Evolutionary conservation across 2,888 invertebrate genomes (phyloP), one percentile per base, ranked within the genome.

Genomic region (Glyphotaelius pellucidus): DNA sequence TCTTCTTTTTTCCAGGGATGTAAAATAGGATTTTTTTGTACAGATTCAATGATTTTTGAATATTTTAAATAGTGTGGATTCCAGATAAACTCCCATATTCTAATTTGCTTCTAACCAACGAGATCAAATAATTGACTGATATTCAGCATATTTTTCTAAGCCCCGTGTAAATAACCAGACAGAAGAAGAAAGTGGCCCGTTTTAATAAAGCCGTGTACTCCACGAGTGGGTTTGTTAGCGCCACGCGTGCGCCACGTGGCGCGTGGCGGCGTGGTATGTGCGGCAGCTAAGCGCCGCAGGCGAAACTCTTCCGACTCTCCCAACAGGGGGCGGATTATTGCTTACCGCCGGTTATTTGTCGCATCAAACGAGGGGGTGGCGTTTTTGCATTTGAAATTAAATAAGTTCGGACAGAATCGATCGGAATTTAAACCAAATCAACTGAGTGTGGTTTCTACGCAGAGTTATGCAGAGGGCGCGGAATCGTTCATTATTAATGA

Each of bases 171-270:
- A 67, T 67, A 67, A 67, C 25, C 7, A 67, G 52, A 67, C 52
- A 67, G 52, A 67, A 15, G 19, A 67, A 67, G 52, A 89, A 89
- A 31, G 31, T 31, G 79, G 89, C 25, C 31, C 79, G 80, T 32
- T 79, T 89, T 89, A 89, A 89, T 89, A 89, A 79, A 89, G 79
- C 67, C 42, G 31, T 42, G 86, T 42, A 35, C 5, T 35, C 52
- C 52, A 9, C 14, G 79, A 89, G 89, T 89, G 89, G 89, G 89
- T 89, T 89, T 89, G 89, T 89, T 89, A 89, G 32, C 32, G 67
- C 30, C 89, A 89, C 89, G 89, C 38, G 67, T 25, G 30, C 31
- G 89, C 30, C 89, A 32, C 89, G 89, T 89, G 89, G 89, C 89
- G 31, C 79, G 79, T 52, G n/a, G 89, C 67, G n/a, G 31, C 31